Base-by-base conservation (phyloP, 2,797 vertebrate species). In the Sebastes matsubarae region DNA sequence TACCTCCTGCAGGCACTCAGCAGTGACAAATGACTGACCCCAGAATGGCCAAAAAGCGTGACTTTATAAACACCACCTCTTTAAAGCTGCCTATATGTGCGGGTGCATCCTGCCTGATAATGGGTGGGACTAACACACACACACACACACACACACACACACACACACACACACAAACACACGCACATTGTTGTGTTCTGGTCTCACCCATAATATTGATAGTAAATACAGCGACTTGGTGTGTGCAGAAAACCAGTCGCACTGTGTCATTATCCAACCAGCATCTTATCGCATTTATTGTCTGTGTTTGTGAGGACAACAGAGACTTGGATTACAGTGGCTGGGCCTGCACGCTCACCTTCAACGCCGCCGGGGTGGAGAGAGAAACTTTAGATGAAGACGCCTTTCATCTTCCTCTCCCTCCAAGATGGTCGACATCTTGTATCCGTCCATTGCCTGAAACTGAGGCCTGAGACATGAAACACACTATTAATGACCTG, bases 191-290 rank as follows among this genome's bases (percentile, higher is more conserved):
- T 77, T 60, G 52, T 77, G 69, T 85, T 91, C 86, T 83, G 60
- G 71, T 87, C 85, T 87, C 79, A 95, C 94, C 88, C 94, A 95
- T 89, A 96, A 96, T 96, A 96, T 96, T 96, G 94, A 95, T 93
- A 94, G 89, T 95, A 88, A 94, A 95, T 91, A 96, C 93, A 95
- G 18, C 27, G 63, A 75, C 85, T 88, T 85, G 88, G 84, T 87
- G 93, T 93, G 91, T 80, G 80, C 84, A 86, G 75, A 30, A 75
- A 90, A 87, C 72, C 90, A 76, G 90, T 86, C 87, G 22, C 83
- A 80, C 87, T 86, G 88, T 91, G 87, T 86, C 89, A 91, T 88
- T 93, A 94, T 91, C 82, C 87, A 84, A 77, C 90, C 91, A 46
- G 80, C 88, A 93, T 94, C 93, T 94, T 93, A 96, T 94, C 92